A percentile compares a stretch with the other conserved stretches of the same genome.
Conservation (phyloP, 2,888 invertebrate species). For the Philereme vetulata region DNA sequence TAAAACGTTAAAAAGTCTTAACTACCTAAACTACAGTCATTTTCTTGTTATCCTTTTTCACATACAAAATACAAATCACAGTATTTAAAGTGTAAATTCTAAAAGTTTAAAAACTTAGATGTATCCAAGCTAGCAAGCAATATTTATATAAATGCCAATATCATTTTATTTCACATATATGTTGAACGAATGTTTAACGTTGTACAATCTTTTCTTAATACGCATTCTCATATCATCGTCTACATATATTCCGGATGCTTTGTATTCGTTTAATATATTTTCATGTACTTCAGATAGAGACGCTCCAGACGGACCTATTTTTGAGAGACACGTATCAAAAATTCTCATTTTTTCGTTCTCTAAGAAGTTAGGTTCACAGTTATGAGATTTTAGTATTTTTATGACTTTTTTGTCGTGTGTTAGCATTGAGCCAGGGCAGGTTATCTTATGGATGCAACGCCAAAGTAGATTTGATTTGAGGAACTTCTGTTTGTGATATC, state of each 20-base stretch:
- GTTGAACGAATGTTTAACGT: background rate
- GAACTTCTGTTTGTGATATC: conserved; percentile 8
- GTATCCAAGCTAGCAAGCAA: too few species aligned
- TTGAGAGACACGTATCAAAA: background rate
- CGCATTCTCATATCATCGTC: conserved; percentile 1
- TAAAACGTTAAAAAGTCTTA: too few species aligned
- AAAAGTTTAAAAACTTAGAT: too few species aligned
- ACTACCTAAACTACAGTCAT: too few species aligned
- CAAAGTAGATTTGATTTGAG: conserved; percentile 11
- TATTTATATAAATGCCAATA: too few species aligned
- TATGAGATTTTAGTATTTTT: conserved; percentile 9
- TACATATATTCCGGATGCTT: background rate
- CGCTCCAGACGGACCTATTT: background rate
- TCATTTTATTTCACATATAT: too few species aligned
- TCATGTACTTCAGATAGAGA: background rate
- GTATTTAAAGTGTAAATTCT: too few species aligned
- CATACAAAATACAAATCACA: too few species aligned
- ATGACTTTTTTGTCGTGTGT: conserved; percentile 7
- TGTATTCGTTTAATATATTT: conserved; percentile 2
- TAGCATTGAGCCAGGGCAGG: conserved; percentile 7
- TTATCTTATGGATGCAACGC: conserved; percentile 10
- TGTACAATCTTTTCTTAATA: conserved; percentile 2
- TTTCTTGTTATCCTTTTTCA: too few species aligned
- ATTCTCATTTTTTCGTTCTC: conserved; percentile 17
- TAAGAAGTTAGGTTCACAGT: conserved; percentile 5